Percentiles rank a stretch among this genome's conserved stretches.
Conservation (phyloP, 2,797 vertebrate species). For the Triplophysa yarkandensis region DNA sequence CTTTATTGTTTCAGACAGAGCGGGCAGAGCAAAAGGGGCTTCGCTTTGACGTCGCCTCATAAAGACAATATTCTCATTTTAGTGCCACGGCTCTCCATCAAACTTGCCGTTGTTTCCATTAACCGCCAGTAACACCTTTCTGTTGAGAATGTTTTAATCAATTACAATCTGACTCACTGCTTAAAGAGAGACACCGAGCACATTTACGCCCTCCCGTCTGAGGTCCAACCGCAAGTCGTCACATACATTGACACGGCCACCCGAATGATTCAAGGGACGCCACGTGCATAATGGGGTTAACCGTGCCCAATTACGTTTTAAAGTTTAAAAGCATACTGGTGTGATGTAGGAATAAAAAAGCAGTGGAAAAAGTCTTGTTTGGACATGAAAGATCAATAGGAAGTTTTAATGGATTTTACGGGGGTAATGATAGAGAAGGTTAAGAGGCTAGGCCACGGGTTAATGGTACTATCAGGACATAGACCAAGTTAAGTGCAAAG, state of each 20-base stretch:
- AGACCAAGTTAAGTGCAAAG: slow-evolving; percentile 88
- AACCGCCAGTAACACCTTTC: slow-evolving; percentile 52
- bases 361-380: slow-evolving; percentile 57
- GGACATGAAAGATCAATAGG: slow-evolving; percentile 81
- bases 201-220: slow-evolving; percentile 6
- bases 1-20: slow-evolving; percentile 76
- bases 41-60: slow-evolving; percentile 56
- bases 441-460: slow-evolving; percentile 88
- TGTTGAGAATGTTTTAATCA: slow-evolving; percentile 52
- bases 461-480: slow-evolving; percentile 94
- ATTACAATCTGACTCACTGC: slow-evolving; percentile 49
- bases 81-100: slow-evolving; percentile 50
- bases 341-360: slow-evolving; percentile 49
- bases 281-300: slow-evolving; percentile 30
- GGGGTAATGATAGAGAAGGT: slow-evolving; percentile 85
- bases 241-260: not conserved
- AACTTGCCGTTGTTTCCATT: slow-evolving; percentile 56
- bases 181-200: slow-evolving; percentile 25
- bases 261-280: slow-evolving; percentile 1
- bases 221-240: slow-evolving; percentile 14
- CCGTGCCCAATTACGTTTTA: slow-evolving; percentile 31
- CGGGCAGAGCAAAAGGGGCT: slow-evolving; percentile 53
- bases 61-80: slow-evolving; percentile 53
- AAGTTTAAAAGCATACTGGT: slow-evolving; percentile 37
- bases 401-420: slow-evolving; percentile 88